These are phyloP conservation scores for Malthinus flaveolus DNA, from an alignment of 2,888 invertebrate species.

Conservation along the genomic window DNA sequence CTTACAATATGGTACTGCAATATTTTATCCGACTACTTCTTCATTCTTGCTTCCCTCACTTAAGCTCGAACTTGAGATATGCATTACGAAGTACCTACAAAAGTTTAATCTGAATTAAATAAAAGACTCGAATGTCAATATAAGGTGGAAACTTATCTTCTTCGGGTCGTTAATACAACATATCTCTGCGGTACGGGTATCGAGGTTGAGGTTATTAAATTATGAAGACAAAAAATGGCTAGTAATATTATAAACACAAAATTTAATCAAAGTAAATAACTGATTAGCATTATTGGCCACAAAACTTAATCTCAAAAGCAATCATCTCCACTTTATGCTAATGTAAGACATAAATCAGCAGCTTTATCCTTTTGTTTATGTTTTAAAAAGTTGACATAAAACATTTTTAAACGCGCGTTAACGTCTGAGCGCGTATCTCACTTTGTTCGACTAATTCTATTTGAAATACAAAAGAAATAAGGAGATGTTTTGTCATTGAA, in stretches of 20 bases:
- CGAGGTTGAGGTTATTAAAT: no score
- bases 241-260: conserved; percentile 16
- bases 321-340: conserved; percentile 36
- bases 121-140: no score
- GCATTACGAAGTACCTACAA: no score
- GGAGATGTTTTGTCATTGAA: background rate
- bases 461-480: conserved; percentile 8
- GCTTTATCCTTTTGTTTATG: conserved; percentile 37
- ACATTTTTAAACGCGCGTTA: conserved; percentile 10
- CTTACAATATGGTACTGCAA: no score
- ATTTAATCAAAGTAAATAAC: conserved; percentile 30
- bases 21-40: no score
- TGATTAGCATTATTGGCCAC: conserved; percentile 32
- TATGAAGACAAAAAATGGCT: no score
- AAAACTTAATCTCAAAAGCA: conserved; percentile 30
- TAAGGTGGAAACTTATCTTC: no score
- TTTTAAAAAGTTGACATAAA: conserved; percentile 30
- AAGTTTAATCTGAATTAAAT: no score
- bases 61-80: no score
- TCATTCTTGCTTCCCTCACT: no score
- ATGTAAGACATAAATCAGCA: conserved; percentile 35
- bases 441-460: conserved; percentile 4
- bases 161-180: no score
- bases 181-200: no score
- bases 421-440: conserved; percentile 2